Conservation (phyloP, 1,140 invertebrate species). For the Reticulitermes speratus region DNA sequence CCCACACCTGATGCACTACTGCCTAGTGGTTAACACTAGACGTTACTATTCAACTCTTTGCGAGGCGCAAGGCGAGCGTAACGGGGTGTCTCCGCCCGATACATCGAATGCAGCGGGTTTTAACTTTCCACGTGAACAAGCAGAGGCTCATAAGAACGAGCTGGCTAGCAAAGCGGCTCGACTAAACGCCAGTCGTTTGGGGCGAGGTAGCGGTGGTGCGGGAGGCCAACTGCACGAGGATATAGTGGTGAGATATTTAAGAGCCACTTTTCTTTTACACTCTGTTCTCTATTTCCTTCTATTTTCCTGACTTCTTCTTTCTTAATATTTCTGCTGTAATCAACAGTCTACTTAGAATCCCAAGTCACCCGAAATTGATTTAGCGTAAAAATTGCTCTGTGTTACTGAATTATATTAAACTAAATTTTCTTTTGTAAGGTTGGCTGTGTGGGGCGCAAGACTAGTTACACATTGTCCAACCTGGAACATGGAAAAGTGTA, state of each 20-base stretch:
- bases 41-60: conserved; percentile 58
- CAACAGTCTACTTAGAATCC: too few species aligned
- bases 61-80: conserved; percentile 49
- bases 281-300: background rate
- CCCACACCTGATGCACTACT: conserved; percentile 58
- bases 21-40: conserved; percentile 56
- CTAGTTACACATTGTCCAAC: conserved; percentile 56
- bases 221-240: conserved; percentile 33
- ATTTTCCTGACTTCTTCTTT: background rate
- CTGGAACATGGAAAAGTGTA: conserved; percentile 52
- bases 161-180: conserved; percentile 24
- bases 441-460: conserved; percentile 54
- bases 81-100: conserved; percentile 38
- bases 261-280: too few species aligned
- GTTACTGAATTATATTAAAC: too few species aligned
- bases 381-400: too few species aligned
- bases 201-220: background rate
- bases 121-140: conserved; percentile 31
- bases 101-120: conserved; percentile 36
- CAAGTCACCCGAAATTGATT: too few species aligned
- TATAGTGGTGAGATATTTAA: conserved; percentile 32
- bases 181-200: conserved; percentile 21
- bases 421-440: conserved; percentile 39
- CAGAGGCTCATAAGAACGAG: conserved; percentile 30
- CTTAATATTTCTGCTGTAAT: background rate